Conservation (phyloP, 1,140 invertebrate genomes). For the Ips nitidus region DNA sequence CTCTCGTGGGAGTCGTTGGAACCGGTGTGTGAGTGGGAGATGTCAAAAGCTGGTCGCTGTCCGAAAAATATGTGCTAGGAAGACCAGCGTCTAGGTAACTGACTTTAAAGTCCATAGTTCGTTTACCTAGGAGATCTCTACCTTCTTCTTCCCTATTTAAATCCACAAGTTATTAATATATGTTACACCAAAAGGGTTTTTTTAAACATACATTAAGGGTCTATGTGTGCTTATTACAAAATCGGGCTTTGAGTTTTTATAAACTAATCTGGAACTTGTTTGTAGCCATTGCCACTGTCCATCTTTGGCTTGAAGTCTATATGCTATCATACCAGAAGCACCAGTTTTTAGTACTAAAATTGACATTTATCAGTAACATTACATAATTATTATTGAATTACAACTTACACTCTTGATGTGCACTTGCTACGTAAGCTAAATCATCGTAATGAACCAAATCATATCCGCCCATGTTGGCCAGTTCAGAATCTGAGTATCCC, state of each 20-base stretch:
- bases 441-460: constrained; percentile 97
- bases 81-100: constrained; percentile 93
- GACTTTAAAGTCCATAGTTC: constrained; percentile 99
- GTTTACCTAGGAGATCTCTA: constrained; percentile 89
- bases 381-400: constrained; percentile 39
- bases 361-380: constrained; percentile 1
- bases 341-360: constrained; percentile 95
- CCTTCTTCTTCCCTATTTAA: constrained; percentile 92
- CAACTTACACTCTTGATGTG: constrained; percentile 97
- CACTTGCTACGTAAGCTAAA: constrained; percentile 94
- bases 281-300: constrained; percentile 97
- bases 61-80: constrained; percentile 86
- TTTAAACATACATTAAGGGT: constrained; percentile 84
- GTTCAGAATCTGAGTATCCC: constrained; percentile 89
- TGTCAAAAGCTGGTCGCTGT: constrained; percentile 76
- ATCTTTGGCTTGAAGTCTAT: constrained; percentile 92
- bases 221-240: constrained; percentile 98
- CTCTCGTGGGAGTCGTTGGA: constrained; percentile 68
- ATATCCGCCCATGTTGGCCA: constrained; percentile 92
- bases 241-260: constrained; percentile 99
- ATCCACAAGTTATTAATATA: constrained; percentile 3
- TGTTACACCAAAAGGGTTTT: no score
- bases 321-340: constrained; percentile 97
- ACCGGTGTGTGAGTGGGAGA: constrained; percentile 57
- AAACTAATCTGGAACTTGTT: constrained; percentile 93